phyloP scores from a whole-genome alignment of 30 jellyfish, hydroid and myxozoan species.

The Aurelia coerulea region DNA sequence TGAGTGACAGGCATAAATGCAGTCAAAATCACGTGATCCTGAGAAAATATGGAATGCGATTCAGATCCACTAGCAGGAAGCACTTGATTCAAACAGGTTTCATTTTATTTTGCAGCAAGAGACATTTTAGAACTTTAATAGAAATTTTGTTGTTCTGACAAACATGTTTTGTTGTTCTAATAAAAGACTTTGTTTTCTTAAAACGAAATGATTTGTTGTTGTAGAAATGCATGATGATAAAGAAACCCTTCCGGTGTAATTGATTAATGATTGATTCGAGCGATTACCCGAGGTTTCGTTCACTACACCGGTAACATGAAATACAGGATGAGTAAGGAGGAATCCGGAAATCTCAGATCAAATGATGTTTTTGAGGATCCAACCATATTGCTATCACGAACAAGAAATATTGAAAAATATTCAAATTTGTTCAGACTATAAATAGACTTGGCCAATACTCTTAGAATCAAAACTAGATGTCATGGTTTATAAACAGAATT shows the following conservation, averaged over 20 bases:
- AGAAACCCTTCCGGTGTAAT: neutral
- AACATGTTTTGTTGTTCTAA: neutral
- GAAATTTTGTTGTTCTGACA: neutral
- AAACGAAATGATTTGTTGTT: neutral
- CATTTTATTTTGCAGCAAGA: no score
- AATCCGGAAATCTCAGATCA: conserved; percentile 33
- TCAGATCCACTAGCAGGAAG: no score
- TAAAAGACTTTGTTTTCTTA: neutral
- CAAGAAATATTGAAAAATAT: conserved; percentile 15
- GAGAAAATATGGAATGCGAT: no score
- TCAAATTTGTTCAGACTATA: neutral
- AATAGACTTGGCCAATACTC: neutral
- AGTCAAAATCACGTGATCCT: neutral
- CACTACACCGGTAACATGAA: neutral
- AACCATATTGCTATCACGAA: conserved; percentile 4
- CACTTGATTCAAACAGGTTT: no score
- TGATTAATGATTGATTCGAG: neutral
- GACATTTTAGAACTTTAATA: no score
- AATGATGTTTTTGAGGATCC: neutral
- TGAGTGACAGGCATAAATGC: neutral
- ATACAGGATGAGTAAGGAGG: neutral
- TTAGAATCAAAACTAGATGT: no score
- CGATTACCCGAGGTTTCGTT: conserved; percentile 2
- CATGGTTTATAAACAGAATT: no score
- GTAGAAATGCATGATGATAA: neutral